These are phyloP conservation scores for Tenodera sinensis DNA, from an alignment of 2,888 invertebrate species.

Conservation along the genomic window DNA sequence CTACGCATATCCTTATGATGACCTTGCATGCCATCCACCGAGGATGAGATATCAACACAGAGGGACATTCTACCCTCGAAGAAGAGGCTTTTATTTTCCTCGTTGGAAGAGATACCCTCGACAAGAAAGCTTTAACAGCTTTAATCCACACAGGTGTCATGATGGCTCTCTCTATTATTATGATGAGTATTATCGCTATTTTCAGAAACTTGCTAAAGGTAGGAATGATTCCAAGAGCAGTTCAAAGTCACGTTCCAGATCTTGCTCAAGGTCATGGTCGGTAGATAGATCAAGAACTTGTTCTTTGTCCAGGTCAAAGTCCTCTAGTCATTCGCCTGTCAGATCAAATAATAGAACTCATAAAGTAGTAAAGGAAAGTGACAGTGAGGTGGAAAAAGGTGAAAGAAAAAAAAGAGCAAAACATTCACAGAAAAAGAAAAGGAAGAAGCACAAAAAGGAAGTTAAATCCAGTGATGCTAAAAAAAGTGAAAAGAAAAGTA, in stretches of 20 bases:
- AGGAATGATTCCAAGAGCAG: constrained; percentile 44
- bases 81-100: constrained; percentile 40
- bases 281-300: not conserved
- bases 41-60: constrained; percentile 6
- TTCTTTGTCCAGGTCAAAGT: constrained; percentile 34
- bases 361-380: not conserved
- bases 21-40: not conserved
- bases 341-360: not conserved
- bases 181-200: constrained; percentile 54
- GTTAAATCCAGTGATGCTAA: not conserved
- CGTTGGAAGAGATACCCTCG: constrained; percentile 41
- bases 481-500: not conserved
- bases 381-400: not conserved
- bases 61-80: constrained; percentile 35
- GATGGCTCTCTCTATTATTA: not conserved
- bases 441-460: not conserved
- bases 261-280: constrained; percentile 20
- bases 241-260: constrained; percentile 35
- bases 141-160: not conserved
- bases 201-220: constrained; percentile 56
- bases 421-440: not conserved
- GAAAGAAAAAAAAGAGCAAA: not conserved
- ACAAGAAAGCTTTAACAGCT: constrained; percentile 35
- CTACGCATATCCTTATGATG: not conserved
- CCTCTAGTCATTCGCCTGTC: constrained; percentile 25